Base-by-base conservation (phyloP, 2,797 vertebrate genomes). In the Arnoldichthys spilopterus region DNA sequence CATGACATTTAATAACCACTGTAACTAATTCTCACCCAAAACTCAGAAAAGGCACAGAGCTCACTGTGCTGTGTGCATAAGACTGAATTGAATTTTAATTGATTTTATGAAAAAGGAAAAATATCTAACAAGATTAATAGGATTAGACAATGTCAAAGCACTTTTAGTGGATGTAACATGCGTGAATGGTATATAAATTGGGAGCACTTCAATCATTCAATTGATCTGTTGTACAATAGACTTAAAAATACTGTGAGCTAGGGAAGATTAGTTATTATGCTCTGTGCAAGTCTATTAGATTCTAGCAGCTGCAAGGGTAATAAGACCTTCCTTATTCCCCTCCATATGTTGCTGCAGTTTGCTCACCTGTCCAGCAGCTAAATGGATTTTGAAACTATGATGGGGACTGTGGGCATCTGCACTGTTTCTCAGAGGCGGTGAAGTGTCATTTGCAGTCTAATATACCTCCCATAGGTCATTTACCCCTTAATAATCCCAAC, bases 401-500 rank as follows among this genome's bases (percentile, higher is more conserved):
- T 26, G 66, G 59, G 26, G 24, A 83, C 85, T 85, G 47, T 47
- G 58, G 51, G 76, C 83, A 77, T 79, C 56, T 71, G 72, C 72
- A 4, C 26, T 43, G 53, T 64, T 73, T 83, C 86, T 86, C 40
- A 0, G 12, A 40, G 53, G 77, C 64, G 83, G 88, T 79, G 67
- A 84, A 64, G 69, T 78, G 76, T 81, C 84, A 84, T 1, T 85
- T 80, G 81, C 72, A 72, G 59, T 72, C 73, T 82, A 83, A 81
- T 58, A 67, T 79, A 58, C 64, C 63, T 86, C 78, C 76, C 61
- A 69, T 77, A 78, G 85, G 78, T 88, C 82, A 86, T 86, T 85
- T 86, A 79, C 72, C 74, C 26, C 32, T 22, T 68, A 82, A 79
- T 80, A 80, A 84, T 22, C 28, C 34, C 28, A 67, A 82, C 77